A percentile compares a stretch with the other conserved stretches of the same genome.
Conservation (phyloP, 1,140 invertebrate species). For the Meloidogyne exigua region DNA sequence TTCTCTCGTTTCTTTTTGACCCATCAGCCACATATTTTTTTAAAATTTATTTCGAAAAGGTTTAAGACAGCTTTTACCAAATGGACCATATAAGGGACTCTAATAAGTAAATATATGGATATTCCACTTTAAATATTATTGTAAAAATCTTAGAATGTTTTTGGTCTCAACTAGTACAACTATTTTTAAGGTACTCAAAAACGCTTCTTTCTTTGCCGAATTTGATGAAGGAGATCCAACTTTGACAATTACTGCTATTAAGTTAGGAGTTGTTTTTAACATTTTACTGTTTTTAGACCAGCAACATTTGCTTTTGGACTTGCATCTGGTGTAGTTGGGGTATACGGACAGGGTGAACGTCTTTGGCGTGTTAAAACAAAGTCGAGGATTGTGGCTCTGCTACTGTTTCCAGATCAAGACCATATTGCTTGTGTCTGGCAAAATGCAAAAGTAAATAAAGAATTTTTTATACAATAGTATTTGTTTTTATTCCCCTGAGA, state of each 20-base stretch:
- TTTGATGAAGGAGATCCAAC: constrained; percentile 48
- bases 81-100: too few species aligned
- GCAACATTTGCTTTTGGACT: constrained; percentile 49
- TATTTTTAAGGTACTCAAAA: constrained; percentile 39
- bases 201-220: constrained; percentile 41
- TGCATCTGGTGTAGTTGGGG: constrained; percentile 42
- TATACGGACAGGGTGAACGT: constrained; percentile 44
- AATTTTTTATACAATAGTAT: neutral
- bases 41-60: too few species aligned
- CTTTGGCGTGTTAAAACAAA: constrained; percentile 52
- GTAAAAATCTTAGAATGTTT: too few species aligned
- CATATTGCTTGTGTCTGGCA: constrained; percentile 47
- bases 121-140: too few species aligned
- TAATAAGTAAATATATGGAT: too few species aligned
- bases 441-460: constrained; percentile 44
- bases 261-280: neutral
- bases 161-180: too few species aligned
- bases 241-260: constrained; percentile 32
- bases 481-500: constrained; percentile 17
- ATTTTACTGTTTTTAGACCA: constrained; percentile 1
- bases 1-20: too few species aligned
- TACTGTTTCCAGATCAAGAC: constrained; percentile 38
- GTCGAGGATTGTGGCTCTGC: constrained; percentile 39
- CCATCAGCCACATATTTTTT: too few species aligned
- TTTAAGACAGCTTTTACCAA: too few species aligned